Conservation (phyloP, 2,888 invertebrate genomes). For the Timandra comae region DNA sequence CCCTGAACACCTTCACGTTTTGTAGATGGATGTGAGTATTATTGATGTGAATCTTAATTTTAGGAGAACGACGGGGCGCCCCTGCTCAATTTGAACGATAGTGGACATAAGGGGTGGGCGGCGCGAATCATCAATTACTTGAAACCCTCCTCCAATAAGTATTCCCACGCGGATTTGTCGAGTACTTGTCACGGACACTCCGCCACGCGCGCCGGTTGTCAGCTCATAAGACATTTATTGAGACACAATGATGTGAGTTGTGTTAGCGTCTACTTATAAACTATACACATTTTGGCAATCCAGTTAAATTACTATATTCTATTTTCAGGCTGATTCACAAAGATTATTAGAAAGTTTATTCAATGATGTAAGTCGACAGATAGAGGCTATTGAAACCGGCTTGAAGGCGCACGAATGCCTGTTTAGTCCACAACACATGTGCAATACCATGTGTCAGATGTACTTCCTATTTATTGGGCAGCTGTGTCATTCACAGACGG, state of each 20-base stretch:
- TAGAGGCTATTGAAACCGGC: slow-evolving; percentile 82
- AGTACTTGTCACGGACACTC: slow-evolving; percentile 75
- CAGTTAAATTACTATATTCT: no score
- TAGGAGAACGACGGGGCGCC: slow-evolving; percentile 53
- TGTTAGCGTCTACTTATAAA: no score
- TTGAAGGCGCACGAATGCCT: slow-evolving; percentile 90
- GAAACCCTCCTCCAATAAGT: slow-evolving; percentile 91
- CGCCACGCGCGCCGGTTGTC: slow-evolving; percentile 81
- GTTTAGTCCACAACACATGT: slow-evolving; percentile 91
- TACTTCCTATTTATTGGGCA: slow-evolving; percentile 96
- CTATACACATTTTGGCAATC: no score
- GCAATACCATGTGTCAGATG: slow-evolving; percentile 93
- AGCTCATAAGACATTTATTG: slow-evolving; percentile 85
- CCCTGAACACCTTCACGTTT: no score
- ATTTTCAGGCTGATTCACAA: slow-evolving; percentile 78
- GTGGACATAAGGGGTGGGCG: slow-evolving; percentile 62
- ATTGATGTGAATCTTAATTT: no score
- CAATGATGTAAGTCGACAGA: slow-evolving; percentile 85
- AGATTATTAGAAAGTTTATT: slow-evolving; percentile 87
- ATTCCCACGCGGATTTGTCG: slow-evolving; percentile 88
- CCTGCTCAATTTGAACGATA: slow-evolving; percentile 57
- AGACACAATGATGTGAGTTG: slow-evolving; percentile 80
- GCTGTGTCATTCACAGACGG: slow-evolving; percentile 83
- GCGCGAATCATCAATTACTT: slow-evolving; percentile 89
- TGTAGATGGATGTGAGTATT: background rate